These are phyloP conservation scores for Eledone cirrhosa DNA, from an alignment of 2,888 invertebrate species.

Conservation along the genomic window DNA sequence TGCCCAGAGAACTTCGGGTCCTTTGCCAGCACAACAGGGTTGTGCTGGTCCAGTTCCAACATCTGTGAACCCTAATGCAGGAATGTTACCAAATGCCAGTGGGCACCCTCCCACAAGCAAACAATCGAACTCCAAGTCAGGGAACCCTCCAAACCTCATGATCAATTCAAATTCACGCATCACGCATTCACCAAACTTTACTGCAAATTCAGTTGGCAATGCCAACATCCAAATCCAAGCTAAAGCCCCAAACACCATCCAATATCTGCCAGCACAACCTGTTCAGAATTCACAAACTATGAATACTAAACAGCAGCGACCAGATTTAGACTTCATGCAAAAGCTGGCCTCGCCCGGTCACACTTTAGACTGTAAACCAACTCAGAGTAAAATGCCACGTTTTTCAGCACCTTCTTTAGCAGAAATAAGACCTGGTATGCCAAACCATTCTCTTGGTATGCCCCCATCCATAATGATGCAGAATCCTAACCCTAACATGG, in stretches of 20 bases:
- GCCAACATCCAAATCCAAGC: slow-evolving; percentile 90
- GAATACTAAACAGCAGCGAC: slow-evolving; percentile 40
- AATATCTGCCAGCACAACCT: slow-evolving; percentile 95
- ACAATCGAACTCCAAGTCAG: slow-evolving; percentile 33
- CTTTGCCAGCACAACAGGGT: slow-evolving; percentile 24
- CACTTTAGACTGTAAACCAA: slow-evolving; percentile 77
- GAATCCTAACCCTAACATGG: slow-evolving; percentile 32
- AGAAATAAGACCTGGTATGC: slow-evolving; percentile 37
- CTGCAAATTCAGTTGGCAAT: slow-evolving; percentile 71
- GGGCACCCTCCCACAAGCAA: slow-evolving; percentile 28
- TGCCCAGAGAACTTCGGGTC: slow-evolving; percentile 14
- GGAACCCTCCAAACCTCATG: slow-evolving; percentile 33
- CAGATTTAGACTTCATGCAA: slow-evolving; percentile 73
- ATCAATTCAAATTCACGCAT: slow-evolving; percentile 42
- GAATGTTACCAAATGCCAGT: slow-evolving; percentile 38
- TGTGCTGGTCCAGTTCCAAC: slow-evolving; percentile 32
- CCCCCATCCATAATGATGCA: slow-evolving; percentile 45
- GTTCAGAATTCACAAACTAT: slow-evolving; percentile 70
- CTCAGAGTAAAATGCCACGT: slow-evolving; percentile 78
- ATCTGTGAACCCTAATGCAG: slow-evolving; percentile 41
- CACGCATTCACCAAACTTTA: slow-evolving; percentile 48
- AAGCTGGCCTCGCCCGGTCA: slow-evolving; percentile 88
- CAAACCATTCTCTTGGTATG: slow-evolving; percentile 39
- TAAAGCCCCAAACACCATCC: slow-evolving; percentile 96
- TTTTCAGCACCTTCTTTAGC: slow-evolving; percentile 67